Conservation (phyloP, 2,113 vertebrate species). For the Camelus bactrianus region DNA sequence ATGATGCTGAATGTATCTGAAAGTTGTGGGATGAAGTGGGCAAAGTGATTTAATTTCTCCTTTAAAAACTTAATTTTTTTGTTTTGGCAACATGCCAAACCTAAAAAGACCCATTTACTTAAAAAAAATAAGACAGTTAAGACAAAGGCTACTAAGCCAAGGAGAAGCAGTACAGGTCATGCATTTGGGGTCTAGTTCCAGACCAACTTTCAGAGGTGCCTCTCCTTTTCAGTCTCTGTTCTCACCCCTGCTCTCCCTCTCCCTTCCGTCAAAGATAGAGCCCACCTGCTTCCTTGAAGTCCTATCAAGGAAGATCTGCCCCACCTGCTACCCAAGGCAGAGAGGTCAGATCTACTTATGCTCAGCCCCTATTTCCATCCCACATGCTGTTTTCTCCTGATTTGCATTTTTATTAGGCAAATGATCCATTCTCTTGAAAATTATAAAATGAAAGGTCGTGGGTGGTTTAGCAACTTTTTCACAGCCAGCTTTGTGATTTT, state of each 20-base stretch:
- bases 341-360: not conserved
- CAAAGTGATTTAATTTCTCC: conserved; percentile 9
- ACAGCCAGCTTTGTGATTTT: not conserved
- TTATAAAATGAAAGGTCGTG: not conserved
- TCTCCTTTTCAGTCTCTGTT: not conserved
- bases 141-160: not conserved
- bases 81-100: conserved; percentile 13
- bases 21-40: not conserved
- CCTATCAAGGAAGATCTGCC: not conserved
- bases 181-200: not conserved
- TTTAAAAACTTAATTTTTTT: not conserved
- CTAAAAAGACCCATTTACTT: not conserved
- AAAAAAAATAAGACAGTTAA: not conserved
- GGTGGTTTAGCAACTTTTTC: not conserved
- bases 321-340: not conserved
- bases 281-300: not conserved
- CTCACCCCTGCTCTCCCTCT: not conserved
- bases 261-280: not conserved
- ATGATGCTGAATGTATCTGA: not conserved
- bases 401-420: conserved; percentile 41
- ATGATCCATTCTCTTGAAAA: not conserved
- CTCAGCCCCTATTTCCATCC: not conserved
- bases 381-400: not conserved
- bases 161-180: not conserved
- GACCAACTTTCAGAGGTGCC: not conserved